Conservation (phyloP, 2,888 invertebrate species). For the Sarcophaga carnaria region DNA sequence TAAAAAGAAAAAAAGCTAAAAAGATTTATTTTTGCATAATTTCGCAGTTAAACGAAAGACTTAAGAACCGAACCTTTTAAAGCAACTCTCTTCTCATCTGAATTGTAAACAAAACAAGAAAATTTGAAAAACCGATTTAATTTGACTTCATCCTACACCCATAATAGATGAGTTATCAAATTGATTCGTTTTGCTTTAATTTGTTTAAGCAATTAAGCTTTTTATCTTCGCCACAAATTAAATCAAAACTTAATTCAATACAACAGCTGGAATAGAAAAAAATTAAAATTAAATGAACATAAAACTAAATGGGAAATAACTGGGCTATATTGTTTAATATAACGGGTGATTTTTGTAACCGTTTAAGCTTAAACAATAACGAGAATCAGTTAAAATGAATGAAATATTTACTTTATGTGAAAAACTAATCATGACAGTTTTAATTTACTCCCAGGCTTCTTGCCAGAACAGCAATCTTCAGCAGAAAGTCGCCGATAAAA, state of each 20-base stretch:
- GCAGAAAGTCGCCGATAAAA: too few species aligned
- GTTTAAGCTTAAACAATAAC: too few species aligned
- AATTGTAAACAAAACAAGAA: neutral
- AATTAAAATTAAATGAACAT: too few species aligned
- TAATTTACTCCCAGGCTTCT: too few species aligned
- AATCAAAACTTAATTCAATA: neutral
- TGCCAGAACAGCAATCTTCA: too few species aligned
- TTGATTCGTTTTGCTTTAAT: neutral
- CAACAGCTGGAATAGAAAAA: neutral
- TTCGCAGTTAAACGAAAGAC: conserved; percentile 20
- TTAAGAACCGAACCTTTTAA: conserved; percentile 13
- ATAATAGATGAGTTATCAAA: neutral
- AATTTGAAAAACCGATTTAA: neutral
- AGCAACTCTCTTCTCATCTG: neutral
- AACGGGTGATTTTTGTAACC: too few species aligned
- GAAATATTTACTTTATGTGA: too few species aligned
- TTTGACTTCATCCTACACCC: neutral
- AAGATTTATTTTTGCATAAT: conserved; percentile 11
- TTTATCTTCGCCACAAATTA: neutral
- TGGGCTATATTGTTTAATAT: too few species aligned
- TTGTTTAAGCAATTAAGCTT: neutral
- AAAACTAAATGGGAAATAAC: too few species aligned
- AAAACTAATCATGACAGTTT: too few species aligned
- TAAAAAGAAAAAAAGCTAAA: too few species aligned
- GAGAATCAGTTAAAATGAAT: too few species aligned